phyloP scores from a whole-genome alignment of 2,888 invertebrate genomes.

The Tetragonisca angustula region DNA sequence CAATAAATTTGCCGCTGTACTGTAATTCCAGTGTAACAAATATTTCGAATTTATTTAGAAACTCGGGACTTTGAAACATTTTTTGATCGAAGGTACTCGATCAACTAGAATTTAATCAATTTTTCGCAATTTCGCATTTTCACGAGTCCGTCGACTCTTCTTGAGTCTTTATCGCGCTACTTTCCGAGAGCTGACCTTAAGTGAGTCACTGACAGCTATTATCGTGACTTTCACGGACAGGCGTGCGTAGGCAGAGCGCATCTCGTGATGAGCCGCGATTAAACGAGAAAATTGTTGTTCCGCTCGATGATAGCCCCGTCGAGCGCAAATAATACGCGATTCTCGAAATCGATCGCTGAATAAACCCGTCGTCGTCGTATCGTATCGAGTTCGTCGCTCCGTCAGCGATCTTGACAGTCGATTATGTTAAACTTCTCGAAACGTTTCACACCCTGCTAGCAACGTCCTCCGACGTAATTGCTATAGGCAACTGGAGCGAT shows the following conservation, averaged over 20 bases:
- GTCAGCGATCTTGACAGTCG: constrained; percentile 30
- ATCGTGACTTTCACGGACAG: constrained; percentile 68
- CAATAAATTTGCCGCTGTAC: too few species aligned
- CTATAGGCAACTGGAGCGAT: not conserved
- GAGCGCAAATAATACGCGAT: constrained; percentile 62
- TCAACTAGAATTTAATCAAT: too few species aligned
- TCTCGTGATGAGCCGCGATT: constrained; percentile 69
- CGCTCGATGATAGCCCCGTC: constrained; percentile 59
- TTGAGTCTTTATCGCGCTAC: constrained; percentile 51
- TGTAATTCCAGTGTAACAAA: too few species aligned
- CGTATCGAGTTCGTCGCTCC: constrained; percentile 14
- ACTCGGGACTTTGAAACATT: too few species aligned
- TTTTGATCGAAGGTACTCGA: too few species aligned
- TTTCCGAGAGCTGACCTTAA: constrained; percentile 64
- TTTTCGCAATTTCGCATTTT: constrained; percentile 66
- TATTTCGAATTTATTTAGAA: too few species aligned
- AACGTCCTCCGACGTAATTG: constrained; percentile 33
- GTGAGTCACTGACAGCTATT: constrained; percentile 68
- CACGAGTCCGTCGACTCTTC: constrained; percentile 72
- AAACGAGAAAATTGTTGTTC: constrained; percentile 68
- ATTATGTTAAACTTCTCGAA: constrained; percentile 39
- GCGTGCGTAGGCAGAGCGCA: constrained; percentile 64
- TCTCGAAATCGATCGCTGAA: constrained; percentile 42
- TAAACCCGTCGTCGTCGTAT: constrained; percentile 5
- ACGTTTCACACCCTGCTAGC: constrained; percentile 28